These are phyloP conservation scores for Fragum sueziense DNA, from an alignment of 2,888 invertebrate species.

Conservation along the genomic window DNA sequence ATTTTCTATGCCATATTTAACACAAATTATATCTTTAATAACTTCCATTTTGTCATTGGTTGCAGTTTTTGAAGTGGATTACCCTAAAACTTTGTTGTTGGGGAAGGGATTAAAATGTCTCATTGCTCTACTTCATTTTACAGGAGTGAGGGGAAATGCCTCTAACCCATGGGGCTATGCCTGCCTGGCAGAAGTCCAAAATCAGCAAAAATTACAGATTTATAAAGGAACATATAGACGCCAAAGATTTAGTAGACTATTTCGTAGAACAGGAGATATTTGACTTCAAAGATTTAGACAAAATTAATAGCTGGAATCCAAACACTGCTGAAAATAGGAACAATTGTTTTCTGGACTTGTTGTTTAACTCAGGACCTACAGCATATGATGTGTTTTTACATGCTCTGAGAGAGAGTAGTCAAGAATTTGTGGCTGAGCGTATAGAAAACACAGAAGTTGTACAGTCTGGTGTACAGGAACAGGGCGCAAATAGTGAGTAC, in stretches of 20 bases:
- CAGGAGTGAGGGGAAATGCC: slow-evolving; percentile 39
- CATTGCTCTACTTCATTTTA: background rate
- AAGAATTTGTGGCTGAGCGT: slow-evolving; percentile 36
- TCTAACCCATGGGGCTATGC: slow-evolving; percentile 45
- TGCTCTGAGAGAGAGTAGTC: slow-evolving; percentile 33
- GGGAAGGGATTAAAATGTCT: background rate
- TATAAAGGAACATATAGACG: slow-evolving; percentile 53
- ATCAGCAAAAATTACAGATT: slow-evolving; percentile 40
- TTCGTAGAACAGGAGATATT: slow-evolving; percentile 54
- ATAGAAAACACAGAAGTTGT: slow-evolving; percentile 40
- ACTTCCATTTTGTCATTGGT: background rate
- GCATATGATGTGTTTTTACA: slow-evolving; percentile 55
- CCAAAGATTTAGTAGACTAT: slow-evolving; percentile 49
- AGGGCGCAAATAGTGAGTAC: background rate
- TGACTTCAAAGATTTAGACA: slow-evolving; percentile 49
- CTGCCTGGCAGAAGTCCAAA: slow-evolving; percentile 41
- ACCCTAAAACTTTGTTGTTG: too few relatives aligned
- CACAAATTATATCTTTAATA: too few relatives aligned
- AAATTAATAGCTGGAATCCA: slow-evolving; percentile 53
- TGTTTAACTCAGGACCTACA: slow-evolving; percentile 38
- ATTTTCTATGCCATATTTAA: background rate
- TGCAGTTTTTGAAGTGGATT: background rate
- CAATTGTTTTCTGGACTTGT: slow-evolving; percentile 38
- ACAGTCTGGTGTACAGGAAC: background rate
- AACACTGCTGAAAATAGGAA: slow-evolving; percentile 54